Conservation (phyloP, 2,797 vertebrate genomes). For the Cirrhinus molitorella region DNA sequence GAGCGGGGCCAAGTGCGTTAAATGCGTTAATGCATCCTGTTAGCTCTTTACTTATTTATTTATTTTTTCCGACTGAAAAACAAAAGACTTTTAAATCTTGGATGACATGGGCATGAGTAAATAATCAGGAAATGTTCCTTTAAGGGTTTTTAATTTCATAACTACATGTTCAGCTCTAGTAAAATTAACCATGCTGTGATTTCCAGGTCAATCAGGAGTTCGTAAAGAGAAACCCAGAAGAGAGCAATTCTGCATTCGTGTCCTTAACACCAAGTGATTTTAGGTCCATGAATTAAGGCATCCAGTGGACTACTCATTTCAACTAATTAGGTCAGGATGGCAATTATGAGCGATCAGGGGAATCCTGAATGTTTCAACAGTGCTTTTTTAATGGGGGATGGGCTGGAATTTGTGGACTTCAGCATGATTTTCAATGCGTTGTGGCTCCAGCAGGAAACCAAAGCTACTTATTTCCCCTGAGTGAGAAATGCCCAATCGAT, state of each 20-base stretch:
- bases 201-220: background rate
- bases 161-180: background rate
- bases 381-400: constrained; percentile 1
- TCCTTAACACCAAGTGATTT: background rate
- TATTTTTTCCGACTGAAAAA: too few species aligned
- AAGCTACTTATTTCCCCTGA: constrained; percentile 59
- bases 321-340: constrained; percentile 57
- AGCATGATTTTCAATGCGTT: constrained; percentile 41
- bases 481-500: constrained; percentile 46
- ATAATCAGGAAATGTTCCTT: too few species aligned
- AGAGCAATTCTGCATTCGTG: background rate
- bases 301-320: constrained; percentile 32
- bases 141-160: background rate
- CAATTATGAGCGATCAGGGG: constrained; percentile 56
- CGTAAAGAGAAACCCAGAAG: background rate
- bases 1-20: too few species aligned
- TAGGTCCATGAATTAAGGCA: constrained; percentile 21
- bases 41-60: too few species aligned
- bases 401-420: constrained; percentile 8
- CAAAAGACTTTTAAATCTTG: too few species aligned
- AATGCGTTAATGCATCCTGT: too few species aligned
- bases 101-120: too few species aligned
- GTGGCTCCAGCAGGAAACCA: constrained; percentile 27
- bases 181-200: background rate
- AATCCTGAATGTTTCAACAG: constrained; percentile 44